Conservation (phyloP, 2,888 invertebrate genomes). For the Pasiphila rectangulata region DNA sequence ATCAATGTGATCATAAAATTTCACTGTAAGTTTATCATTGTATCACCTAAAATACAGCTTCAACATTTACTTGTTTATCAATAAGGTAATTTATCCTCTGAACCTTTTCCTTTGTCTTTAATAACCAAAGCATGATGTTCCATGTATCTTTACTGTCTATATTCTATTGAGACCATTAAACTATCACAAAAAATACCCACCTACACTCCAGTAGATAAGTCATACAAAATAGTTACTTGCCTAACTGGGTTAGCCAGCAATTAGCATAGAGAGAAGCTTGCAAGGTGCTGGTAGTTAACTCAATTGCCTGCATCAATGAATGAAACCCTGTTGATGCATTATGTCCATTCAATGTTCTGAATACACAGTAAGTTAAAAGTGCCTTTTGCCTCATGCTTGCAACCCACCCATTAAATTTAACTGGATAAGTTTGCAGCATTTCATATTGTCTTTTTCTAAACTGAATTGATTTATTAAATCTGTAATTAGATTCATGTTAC, state of each 20-base stretch:
- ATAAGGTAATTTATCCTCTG: not conserved
- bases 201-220: not conserved
- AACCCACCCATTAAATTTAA: too few species aligned
- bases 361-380: not conserved
- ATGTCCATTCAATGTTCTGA: not conserved
- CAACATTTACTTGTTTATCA: not conserved
- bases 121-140: too few species aligned
- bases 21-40: constrained; percentile 8
- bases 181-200: not conserved
- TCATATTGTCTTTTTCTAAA: too few species aligned
- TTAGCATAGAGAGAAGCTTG: constrained; percentile 37
- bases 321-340: not conserved
- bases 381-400: not conserved
- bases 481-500: too few species aligned
- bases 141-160: too few species aligned
- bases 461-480: too few species aligned
- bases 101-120: not conserved
- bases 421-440: too few species aligned
- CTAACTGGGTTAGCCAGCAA: constrained; percentile 43
- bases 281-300: constrained; percentile 23
- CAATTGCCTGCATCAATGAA: constrained; percentile 21
- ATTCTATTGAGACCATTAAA: not conserved
- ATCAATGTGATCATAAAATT: not conserved
- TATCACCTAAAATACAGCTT: not conserved
- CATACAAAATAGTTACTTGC: constrained; percentile 28